Evolutionary conservation across 2,113 vertebrate genomes (phyloP).

Genomic region (Psammodynastes pulverulentus): DNA sequence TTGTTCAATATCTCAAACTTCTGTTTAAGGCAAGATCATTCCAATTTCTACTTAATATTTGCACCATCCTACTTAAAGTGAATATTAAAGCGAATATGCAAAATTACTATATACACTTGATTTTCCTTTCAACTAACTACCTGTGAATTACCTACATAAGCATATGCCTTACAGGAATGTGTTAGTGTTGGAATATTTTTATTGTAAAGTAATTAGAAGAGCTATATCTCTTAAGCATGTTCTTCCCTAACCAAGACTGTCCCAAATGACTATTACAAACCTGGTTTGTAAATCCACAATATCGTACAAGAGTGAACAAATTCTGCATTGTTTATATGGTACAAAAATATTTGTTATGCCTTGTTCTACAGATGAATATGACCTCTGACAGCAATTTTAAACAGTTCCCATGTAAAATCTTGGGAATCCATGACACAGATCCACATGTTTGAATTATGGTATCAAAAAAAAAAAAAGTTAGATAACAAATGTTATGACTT

Average conservation of each 20-base stretch:
- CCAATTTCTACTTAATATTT: constrained; percentile 28
- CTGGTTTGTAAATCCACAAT: too few species aligned
- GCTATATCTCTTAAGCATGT: neutral
- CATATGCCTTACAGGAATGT: neutral
- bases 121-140: neutral
- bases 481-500: neutral
- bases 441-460: too few species aligned
- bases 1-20: neutral
- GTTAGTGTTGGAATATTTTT: neutral
- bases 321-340: too few species aligned
- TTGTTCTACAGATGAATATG: too few species aligned
- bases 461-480: too few species aligned
- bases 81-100: neutral
- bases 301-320: too few species aligned
- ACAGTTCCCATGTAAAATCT: too few species aligned
- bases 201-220: neutral
- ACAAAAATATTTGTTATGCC: too few species aligned
- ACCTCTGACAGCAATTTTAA: too few species aligned
- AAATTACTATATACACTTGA: neutral
- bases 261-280: neutral
- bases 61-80: neutral
- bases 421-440: too few species aligned
- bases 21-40: constrained; percentile 37
- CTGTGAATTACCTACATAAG: neutral
- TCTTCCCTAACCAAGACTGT: neutral